phyloP scores from a whole-genome alignment of 2,797 vertebrate species.

The Pitangus sulphuratus region DNA sequence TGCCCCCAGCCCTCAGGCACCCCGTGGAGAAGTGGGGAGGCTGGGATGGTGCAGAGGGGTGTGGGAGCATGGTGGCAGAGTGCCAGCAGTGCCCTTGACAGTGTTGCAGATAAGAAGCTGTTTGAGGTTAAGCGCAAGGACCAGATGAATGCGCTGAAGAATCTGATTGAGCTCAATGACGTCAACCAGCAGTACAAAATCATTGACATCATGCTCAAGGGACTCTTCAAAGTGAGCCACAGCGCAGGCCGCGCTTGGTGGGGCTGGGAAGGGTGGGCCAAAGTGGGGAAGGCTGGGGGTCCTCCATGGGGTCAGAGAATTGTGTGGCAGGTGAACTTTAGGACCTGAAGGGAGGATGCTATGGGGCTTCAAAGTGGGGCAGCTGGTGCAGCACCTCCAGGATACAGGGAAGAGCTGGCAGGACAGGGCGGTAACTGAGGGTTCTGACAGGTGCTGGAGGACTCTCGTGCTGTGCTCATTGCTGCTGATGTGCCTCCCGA shows the following conservation, averaged over 20 bases:
- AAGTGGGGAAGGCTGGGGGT: neutral
- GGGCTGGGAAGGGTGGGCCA: neutral
- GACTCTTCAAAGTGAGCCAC: conserved; percentile 91
- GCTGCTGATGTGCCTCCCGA: conserved; percentile 88
- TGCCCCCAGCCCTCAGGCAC: neutral
- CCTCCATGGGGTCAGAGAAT: neutral
- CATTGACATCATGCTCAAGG: conserved; percentile 98
- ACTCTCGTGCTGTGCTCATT: conserved; percentile 88
- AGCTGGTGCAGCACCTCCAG: neutral
- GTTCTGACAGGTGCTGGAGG: conserved; percentile 89
- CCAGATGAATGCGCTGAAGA: conserved; percentile 94
- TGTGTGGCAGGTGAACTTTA: neutral
- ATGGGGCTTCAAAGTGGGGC: neutral
- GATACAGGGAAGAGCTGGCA: neutral
- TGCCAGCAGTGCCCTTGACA: conserved; percentile 51
- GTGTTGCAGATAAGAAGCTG: conserved; percentile 90
- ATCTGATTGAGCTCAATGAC: conserved; percentile 93
- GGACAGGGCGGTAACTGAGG: neutral
- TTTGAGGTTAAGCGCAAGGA: conserved; percentile 97
- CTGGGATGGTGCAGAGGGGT: neutral
- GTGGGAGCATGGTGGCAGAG: neutral
- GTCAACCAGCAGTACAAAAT: conserved; percentile 99
- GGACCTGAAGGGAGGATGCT: neutral
- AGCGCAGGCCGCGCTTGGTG: fast-evolving
- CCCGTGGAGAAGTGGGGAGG: fast-evolving